phyloP scores from a whole-genome alignment of 1,140 invertebrate genomes.

The Bombus confusus region DNA sequence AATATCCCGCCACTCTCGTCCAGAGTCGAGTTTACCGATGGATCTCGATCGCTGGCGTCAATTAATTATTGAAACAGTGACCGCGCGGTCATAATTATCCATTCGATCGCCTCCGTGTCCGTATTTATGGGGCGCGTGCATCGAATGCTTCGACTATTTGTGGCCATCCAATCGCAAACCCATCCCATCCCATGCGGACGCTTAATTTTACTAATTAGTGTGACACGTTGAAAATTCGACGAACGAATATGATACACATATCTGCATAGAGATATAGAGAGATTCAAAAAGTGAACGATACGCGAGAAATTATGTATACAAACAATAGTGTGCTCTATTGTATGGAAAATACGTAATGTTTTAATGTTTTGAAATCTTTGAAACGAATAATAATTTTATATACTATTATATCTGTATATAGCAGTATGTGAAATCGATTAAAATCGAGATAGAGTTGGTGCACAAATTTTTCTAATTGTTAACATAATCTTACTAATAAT shows the following conservation, averaged over 20 bases:
- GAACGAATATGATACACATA: neutral
- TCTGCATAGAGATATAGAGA: neutral
- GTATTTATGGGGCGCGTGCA: constrained; percentile 59
- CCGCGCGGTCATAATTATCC: constrained; percentile 70
- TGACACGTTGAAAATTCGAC: constrained; percentile 48
- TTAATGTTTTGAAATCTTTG: too few relatives aligned
- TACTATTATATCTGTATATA: too few relatives aligned
- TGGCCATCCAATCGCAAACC: constrained; percentile 58
- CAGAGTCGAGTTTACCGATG: constrained; percentile 1
- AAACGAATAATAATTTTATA: too few relatives aligned
- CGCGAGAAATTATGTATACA: neutral
- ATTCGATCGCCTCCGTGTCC: constrained; percentile 61
- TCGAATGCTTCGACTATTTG: constrained; percentile 60
- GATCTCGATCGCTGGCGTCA: constrained; percentile 33
- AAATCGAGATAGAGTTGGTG: too few relatives aligned
- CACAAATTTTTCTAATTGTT: too few relatives aligned
- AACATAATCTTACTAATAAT: too few relatives aligned
- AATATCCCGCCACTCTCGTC: neutral
- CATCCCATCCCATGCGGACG: constrained; percentile 24
- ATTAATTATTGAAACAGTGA: constrained; percentile 69
- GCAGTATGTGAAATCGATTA: too few relatives aligned
- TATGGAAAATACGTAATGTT: too few relatives aligned
- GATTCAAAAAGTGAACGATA: too few relatives aligned
- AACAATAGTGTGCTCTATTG: too few relatives aligned
- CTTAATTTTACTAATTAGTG: constrained; percentile 66